These are phyloP conservation scores for Microplitis deprimator DNA, from an alignment of 2,888 invertebrate species.

Conservation along the genomic window DNA sequence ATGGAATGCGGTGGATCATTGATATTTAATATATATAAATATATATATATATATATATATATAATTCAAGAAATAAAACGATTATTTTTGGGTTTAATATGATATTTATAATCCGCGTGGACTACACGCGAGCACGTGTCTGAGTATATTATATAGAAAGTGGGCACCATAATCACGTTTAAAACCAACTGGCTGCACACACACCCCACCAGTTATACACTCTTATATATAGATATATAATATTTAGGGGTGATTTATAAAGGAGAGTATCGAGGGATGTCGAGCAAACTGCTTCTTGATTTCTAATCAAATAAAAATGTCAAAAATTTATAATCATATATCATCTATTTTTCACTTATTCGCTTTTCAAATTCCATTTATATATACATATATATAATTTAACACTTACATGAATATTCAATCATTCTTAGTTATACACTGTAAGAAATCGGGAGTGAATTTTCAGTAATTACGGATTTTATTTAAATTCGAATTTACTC, in stretches of 20 bases:
- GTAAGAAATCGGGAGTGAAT: too few relatives aligned
- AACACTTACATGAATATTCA: neutral
- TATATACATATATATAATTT: conserved; percentile 18
- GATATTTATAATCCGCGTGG: conserved; percentile 70
- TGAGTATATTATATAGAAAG: conserved; percentile 53
- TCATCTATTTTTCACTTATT: conserved; percentile 25
- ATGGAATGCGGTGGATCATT: conserved; percentile 31
- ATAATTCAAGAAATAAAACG: conserved; percentile 14
- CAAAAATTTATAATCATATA: conserved; percentile 29
- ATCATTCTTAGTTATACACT: too few relatives aligned
- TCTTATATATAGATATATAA: neutral
- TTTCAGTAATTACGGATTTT: too few relatives aligned
- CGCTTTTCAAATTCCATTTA: neutral
- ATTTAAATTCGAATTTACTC: too few relatives aligned
- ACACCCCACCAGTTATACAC: neutral
- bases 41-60: too few relatives aligned
- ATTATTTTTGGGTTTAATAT: conserved; percentile 54
- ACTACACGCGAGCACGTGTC: conserved; percentile 68
- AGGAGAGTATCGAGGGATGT: conserved; percentile 17
- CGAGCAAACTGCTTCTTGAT: conserved; percentile 43
- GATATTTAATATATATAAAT: conserved; percentile 14
- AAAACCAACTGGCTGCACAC: conserved; percentile 53
- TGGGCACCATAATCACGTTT: conserved; percentile 63
- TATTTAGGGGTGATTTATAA: conserved; percentile 32
- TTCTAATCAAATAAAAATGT: conserved; percentile 65